Percentiles rank a stretch among this genome's conserved stretches.
Evolutionary conservation across 2,888 invertebrate species (phyloP).

Genomic region (Lepidonotus clava): DNA sequence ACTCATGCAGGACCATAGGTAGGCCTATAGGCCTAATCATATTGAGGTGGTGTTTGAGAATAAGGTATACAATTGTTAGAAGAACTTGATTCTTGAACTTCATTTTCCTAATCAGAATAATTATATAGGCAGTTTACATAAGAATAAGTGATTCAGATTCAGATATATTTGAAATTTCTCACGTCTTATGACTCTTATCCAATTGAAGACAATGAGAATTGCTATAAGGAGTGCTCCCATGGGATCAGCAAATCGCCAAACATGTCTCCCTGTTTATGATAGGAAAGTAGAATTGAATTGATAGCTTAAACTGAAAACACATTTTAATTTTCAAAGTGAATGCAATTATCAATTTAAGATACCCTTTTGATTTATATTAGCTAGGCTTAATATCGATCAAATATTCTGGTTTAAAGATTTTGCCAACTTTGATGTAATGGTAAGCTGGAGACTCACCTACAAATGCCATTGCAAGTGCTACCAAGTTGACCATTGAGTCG

Average conservation of each 20-base stretch:
- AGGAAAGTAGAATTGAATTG: too few species aligned
- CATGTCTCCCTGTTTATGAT: background rate
- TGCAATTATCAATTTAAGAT: too few species aligned
- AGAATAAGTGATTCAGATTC: background rate
- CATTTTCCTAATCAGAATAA: background rate
- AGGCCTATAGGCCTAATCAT: background rate
- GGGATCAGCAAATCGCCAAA: conserved; percentile 20
- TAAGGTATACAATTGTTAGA: background rate
- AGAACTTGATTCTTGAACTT: background rate
- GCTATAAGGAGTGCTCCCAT: conserved; percentile 9
- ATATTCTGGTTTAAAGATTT: too few species aligned
- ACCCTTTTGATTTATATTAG: too few species aligned
- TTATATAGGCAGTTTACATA: background rate
- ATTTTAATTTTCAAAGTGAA: too few species aligned
- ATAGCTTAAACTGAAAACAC: too few species aligned
- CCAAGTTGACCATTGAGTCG: too few species aligned
- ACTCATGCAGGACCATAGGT: background rate
- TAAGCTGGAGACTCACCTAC: too few species aligned
- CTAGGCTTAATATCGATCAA: too few species aligned
- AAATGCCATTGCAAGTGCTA: too few species aligned
- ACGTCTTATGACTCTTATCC: background rate
- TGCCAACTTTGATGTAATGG: too few species aligned
- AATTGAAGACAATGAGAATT: conserved; percentile 12
- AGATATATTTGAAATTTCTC: background rate
- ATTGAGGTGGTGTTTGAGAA: background rate